Base-by-base conservation (phyloP, 2,113 vertebrate genomes). In the Heteronetta atricapilla region DNA sequence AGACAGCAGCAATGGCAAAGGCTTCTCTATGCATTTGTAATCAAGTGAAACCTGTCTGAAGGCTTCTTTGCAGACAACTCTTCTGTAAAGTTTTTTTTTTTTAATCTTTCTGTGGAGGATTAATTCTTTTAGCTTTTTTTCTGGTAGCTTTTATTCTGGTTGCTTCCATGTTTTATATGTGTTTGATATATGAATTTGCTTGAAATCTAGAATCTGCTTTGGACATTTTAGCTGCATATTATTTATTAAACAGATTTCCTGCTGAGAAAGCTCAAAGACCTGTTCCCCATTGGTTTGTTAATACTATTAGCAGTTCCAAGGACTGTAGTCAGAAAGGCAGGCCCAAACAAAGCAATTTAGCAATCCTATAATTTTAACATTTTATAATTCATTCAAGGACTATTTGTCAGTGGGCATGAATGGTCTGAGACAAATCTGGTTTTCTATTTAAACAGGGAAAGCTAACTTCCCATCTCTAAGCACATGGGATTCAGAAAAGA, bases 1-100 rank as follows among this genome's bases (percentile, higher is more conserved):
- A 89, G 89, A 60, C 44, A 68, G 74, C 52, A 95, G 92, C 46
- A 85, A 74, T 60, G 90, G 56, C 26, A 89, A 95, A 86, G 42
- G 34, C 34, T 84, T 94, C 46, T 87, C 63, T 72, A 13, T 19
- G 20, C 48, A 40, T 50, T 19, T 82, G 25, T 46, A 67, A 77
- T 28, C 12, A 36, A 69, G 29, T 40, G 28, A 88, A 50, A 55
- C 79, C 84, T 86, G 28, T 86, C 73, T 68, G 66, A 74, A 96
- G 31, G 19, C 40, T 36, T 85, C 58, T 78, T 59, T 72, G 70
- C 69, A 74, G 74, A 46, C 31, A 90, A 18, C 6, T 55, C 11
- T 36, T 88, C 48, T 59, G 13, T 52, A 69, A 77, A 78, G 13
- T 10, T 8, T 50, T 66, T 10, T 8, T 50, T 66, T 78, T 60